Evolutionary conservation across 2,113 vertebrate species (phyloP).

Genomic region (Glaucomys volans): DNA sequence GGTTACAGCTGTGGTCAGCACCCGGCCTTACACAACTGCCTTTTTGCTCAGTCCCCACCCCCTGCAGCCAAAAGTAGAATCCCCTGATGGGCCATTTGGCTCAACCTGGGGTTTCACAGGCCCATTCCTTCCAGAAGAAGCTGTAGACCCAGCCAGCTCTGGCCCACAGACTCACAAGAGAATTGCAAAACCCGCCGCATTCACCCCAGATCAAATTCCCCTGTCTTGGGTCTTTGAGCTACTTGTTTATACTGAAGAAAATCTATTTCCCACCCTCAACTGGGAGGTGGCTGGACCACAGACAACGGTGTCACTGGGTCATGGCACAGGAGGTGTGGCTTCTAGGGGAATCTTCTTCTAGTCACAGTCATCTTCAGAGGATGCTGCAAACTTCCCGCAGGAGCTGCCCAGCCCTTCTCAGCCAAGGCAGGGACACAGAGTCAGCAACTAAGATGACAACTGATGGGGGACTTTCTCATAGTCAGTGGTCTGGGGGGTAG

Average conservation of each 20-base stretch:
- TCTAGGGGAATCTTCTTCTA: background rate
- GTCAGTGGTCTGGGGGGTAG: background rate
- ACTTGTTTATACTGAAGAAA: conserved; percentile 71
- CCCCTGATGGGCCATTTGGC: conserved; percentile 84
- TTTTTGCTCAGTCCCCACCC: conserved; percentile 25
- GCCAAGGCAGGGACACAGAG: background rate
- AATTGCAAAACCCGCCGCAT: conserved; percentile 74
- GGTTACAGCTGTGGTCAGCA: conserved; percentile 58
- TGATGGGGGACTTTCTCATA: background rate
- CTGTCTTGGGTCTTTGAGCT: conserved; percentile 55
- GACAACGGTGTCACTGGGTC: conserved; percentile 17
- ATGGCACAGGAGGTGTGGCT: background rate
- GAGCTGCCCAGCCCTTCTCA: background rate
- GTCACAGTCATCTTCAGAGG: background rate
- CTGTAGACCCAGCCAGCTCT: conserved; percentile 71
- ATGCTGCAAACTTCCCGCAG: background rate
- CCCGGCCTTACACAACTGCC: conserved; percentile 62
- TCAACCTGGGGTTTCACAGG: conserved; percentile 78
- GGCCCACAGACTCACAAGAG: conserved; percentile 73
- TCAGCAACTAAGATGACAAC: background rate
- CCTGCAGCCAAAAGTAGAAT: conserved; percentile 76
- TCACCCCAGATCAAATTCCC: conserved; percentile 78
- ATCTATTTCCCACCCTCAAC: conserved; percentile 57
- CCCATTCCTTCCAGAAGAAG: conserved; percentile 80
- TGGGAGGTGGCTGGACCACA: conserved; percentile 37